Evolutionary conservation across 2,797 vertebrate species (phyloP), one percentile per base, ranked within the genome.

Genomic region (Steatocranus sp.): DNA sequence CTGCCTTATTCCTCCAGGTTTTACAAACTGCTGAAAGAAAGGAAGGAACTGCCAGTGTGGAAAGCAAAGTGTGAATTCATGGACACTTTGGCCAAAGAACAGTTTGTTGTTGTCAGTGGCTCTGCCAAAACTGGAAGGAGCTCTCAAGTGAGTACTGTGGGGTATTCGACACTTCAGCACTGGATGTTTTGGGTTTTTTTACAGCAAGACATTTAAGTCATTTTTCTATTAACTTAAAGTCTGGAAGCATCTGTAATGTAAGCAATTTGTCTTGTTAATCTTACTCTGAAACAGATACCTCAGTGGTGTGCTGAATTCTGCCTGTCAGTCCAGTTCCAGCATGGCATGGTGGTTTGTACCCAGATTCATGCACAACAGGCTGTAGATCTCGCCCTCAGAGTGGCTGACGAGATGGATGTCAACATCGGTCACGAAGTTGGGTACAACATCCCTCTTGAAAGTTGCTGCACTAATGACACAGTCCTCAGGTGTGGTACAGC

Each of bases 1-100:
- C 91, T 99, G 91, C 97, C 98, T 1, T 97, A 97, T 83, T 99
- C 98, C 2, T 99, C 98, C 1, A 96, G 97, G 54, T 99, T 97
- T 82, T 98, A 98, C n/a, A 97, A 95, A 81, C 92, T 98, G n/a
- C 83, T 97, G 48, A 96, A 96, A 82, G 97, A 98, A 90, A 97
- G 97, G 87, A 96, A 97, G 68, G 92, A 93, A 30, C 96, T 99
- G 34, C 96, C 97, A 0, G 94, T 97, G 76, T 99, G 98, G 97
- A 96, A 94, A 86, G 94, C 94, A 20, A 98, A 97, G 91, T 85
- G 91, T 30, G 93, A 96, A 76, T 98, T 99, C 50, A 95, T 97
- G 96, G 96, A 97, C 81, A 93, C 93, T 75, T 94, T 99, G 88
- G 94, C 96, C 70, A 96, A 94, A 7, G 95, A 93, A 80, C 97